Evolutionary conservation across 2,113 vertebrate genomes (phyloP).

Genomic region (Forbesichthys agassizii): DNA sequence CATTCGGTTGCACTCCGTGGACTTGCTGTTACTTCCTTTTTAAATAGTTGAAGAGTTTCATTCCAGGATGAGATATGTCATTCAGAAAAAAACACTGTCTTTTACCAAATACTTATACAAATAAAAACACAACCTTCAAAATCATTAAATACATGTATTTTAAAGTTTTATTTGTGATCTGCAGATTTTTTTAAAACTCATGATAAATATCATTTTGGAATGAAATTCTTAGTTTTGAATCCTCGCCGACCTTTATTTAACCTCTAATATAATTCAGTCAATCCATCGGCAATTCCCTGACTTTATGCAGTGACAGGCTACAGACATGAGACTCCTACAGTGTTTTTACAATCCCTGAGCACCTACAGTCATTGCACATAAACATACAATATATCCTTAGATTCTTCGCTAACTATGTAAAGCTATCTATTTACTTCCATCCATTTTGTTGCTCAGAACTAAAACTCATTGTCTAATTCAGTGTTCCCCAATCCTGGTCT

Average conservation of each 20-base stretch:
- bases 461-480: constrained; percentile 18
- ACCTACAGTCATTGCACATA: constrained; percentile 65
- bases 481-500: no score
- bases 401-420: constrained; percentile 57
- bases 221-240: constrained; percentile 37
- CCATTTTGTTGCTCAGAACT: constrained; percentile 22
- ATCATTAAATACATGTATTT: neutral
- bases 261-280: constrained; percentile 11
- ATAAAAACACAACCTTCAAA: neutral
- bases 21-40: constrained; percentile 23
- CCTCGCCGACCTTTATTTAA: constrained; percentile 32
- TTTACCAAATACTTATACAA: neutral
- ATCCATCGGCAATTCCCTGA: constrained; percentile 17
- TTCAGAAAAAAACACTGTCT: neutral
- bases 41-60: constrained; percentile 11
- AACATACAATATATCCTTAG: constrained; percentile 28
- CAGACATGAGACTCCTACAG: constrained; percentile 20
- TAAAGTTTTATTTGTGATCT: neutral
- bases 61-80: constrained; percentile 10
- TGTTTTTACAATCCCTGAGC: constrained; percentile 72
- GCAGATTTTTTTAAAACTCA: neutral
- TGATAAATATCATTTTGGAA: constrained; percentile 13
- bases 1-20: constrained; percentile 3
- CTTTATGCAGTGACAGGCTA: constrained; percentile 31
- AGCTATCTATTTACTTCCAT: constrained; percentile 46